Conservation (phyloP, 1,140 invertebrate species). For the Drosophila takahashii region DNA sequence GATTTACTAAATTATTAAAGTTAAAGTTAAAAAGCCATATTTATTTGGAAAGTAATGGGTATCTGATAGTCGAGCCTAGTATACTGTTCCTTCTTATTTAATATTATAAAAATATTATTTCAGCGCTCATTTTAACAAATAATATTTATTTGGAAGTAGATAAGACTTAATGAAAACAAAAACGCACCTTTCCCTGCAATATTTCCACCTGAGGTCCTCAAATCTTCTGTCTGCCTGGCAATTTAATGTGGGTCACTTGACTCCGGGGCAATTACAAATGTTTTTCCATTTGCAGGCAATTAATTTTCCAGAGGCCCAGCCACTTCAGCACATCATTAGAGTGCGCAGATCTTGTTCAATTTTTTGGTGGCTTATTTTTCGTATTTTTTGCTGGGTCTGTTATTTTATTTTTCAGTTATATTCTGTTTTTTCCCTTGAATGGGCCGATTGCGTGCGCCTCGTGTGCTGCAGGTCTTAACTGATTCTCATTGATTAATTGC, state of each 20-base stretch:
- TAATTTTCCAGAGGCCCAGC: constrained; percentile 17
- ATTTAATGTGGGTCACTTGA: constrained; percentile 27
- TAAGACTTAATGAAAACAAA: too few relatives aligned
- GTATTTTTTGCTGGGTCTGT: background rate
- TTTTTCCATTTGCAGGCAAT: constrained; percentile 25
- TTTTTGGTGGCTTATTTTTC: constrained; percentile 11
- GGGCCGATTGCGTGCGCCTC: constrained; percentile 68
- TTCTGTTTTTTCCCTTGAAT: constrained; percentile 33
- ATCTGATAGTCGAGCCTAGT: too few relatives aligned
- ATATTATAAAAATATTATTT: too few relatives aligned
- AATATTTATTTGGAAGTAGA: too few relatives aligned
- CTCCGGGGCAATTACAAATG: constrained; percentile 33
- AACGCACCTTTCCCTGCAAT: background rate
- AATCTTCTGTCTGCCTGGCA: constrained; percentile 5
- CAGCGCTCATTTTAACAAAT: too few relatives aligned
- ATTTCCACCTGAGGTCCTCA: constrained; percentile 6
- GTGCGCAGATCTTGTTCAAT: constrained; percentile 31
- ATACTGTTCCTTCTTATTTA: too few relatives aligned
- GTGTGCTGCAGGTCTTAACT: constrained; percentile 58
- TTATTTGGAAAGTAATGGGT: too few relatives aligned
- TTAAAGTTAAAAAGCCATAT: too few relatives aligned
- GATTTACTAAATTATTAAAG: too few relatives aligned
- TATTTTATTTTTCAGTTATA: background rate
- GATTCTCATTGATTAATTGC: constrained; percentile 81
- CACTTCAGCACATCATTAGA: constrained; percentile 64